These are phyloP conservation scores for Pseudopipra pipra DNA, from an alignment of 2,113 vertebrate genomes.

Conservation along the genomic window DNA sequence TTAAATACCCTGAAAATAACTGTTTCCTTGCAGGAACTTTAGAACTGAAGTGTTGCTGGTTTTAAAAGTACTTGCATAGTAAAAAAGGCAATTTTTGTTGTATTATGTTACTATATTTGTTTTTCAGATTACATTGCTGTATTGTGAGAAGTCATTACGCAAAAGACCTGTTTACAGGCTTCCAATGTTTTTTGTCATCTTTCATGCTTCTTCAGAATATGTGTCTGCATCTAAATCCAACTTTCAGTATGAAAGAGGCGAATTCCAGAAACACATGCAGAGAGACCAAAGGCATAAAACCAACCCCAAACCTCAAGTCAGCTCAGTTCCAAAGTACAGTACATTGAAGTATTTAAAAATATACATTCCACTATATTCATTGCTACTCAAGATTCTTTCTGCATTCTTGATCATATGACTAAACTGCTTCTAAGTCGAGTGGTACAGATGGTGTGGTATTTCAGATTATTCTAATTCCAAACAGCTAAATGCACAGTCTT, in stretches of 20 bases:
- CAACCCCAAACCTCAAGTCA: not conserved
- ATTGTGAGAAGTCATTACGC: not conserved
- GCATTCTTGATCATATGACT: slow-evolving; percentile 37
- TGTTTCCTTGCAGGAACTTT: not conserved
- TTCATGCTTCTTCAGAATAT: not conserved
- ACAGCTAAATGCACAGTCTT: slow-evolving; percentile 13
- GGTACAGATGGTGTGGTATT: slow-evolving; percentile 48
- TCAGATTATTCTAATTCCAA: slow-evolving; percentile 44
- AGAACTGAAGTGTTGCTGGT: not conserved
- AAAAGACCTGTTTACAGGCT: not conserved
- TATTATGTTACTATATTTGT: not conserved
- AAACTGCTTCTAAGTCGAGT: not conserved
- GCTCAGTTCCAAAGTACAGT: not conserved
- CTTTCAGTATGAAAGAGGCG: not conserved
- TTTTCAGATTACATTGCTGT: not conserved
- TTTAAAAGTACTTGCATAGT: not conserved
- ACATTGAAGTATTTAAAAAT: slow-evolving; percentile 26
- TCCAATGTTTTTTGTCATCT: not conserved
- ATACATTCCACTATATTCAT: not conserved
- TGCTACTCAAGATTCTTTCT: slow-evolving; percentile 19
- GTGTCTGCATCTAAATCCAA: not conserved
- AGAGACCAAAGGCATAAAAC: not conserved
- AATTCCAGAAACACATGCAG: not conserved
- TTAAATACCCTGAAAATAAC: not conserved
- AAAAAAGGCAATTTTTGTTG: not conserved